phyloP scores from a whole-genome alignment of 2,797 vertebrate genomes.

The Simalia tracyae region DNA sequence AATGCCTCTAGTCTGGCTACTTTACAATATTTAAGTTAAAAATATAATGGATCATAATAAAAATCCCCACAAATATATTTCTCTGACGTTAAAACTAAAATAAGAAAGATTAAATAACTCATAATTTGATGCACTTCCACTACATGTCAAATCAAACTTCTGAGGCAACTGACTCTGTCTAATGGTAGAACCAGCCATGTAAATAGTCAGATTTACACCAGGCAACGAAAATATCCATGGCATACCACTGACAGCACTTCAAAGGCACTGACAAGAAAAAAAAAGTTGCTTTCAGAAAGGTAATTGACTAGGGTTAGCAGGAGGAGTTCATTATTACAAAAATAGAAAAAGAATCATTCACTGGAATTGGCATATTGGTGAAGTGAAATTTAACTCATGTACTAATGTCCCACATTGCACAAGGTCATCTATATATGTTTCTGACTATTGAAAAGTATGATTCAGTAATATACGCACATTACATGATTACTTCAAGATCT shows the following conservation, averaged over 20 bases:
- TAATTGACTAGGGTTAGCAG: neutral
- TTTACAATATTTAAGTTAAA: neutral
- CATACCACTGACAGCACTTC: neutral
- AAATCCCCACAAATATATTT: neutral
- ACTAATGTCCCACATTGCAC: slow-evolving; percentile 19
- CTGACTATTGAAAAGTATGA: slow-evolving; percentile 6
- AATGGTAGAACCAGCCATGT: neutral
- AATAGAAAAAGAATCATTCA: neutral
- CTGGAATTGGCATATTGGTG: neutral
- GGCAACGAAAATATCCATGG: neutral
- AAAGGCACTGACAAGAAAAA: neutral
- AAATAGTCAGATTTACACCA: neutral
- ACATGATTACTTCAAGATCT: slow-evolving; percentile 2
- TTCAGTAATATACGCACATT: neutral
- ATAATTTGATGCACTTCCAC: neutral
- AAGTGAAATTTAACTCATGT: slow-evolving; percentile 23
- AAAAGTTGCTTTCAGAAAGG: neutral
- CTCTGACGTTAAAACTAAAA: neutral
- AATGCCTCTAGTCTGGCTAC: neutral
- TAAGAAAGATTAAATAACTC: neutral
- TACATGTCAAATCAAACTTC: neutral
- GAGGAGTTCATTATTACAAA: slow-evolving; percentile 5
- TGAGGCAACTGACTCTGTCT: neutral
- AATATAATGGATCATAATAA: neutral
- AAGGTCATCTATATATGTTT: neutral